Evolutionary conservation across 2,113 vertebrate genomes (phyloP).

Genomic region (Clarias batrachus): DNA sequence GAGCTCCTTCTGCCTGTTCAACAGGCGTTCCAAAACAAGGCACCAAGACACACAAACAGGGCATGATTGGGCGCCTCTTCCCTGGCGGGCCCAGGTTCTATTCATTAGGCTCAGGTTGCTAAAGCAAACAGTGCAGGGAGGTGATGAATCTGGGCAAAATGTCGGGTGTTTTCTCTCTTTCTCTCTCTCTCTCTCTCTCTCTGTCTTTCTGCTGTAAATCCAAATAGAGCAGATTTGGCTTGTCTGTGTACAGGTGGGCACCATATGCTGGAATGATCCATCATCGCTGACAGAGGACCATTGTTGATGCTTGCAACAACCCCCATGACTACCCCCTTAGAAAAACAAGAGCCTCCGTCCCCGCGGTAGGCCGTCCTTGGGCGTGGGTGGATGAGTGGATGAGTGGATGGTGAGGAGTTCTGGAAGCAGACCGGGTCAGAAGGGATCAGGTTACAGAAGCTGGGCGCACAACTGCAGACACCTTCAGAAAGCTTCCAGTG

Average conservation of each 20-base stretch:
- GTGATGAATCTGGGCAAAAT: conserved; percentile 72
- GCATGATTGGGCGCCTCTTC: conserved; percentile 49
- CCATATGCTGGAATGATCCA: conserved; percentile 61
- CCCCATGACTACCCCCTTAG: conserved; percentile 40
- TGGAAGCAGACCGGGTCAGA: conserved; percentile 44
- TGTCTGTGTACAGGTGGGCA: conserved; percentile 59
- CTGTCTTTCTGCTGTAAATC: conserved; percentile 57
- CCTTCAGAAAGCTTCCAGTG: conserved; percentile 32
- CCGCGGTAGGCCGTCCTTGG: conserved; percentile 42
- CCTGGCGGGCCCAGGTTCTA: conserved; percentile 53
- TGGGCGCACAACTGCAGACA: conserved; percentile 36
- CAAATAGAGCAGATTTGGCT: conserved; percentile 61
- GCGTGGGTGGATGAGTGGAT: conserved; percentile 33
- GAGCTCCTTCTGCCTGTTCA: conserved; percentile 25
- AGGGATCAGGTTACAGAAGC: conserved; percentile 49
- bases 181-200: conserved; percentile 25
- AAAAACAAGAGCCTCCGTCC: conserved; percentile 53
- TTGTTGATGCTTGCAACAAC: conserved; percentile 56
- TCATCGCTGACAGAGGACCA: conserved; percentile 60
- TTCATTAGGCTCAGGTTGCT: conserved; percentile 71
- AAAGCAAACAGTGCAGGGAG: conserved; percentile 73
- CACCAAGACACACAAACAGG: conserved; percentile 52
- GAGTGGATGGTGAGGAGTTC: conserved; percentile 19
- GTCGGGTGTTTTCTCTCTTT: conserved; percentile 30
- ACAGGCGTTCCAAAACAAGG: conserved; percentile 47